Base-by-base conservation (phyloP, 2,888 invertebrate genomes). In the Zootermopsis nevadensis region DNA sequence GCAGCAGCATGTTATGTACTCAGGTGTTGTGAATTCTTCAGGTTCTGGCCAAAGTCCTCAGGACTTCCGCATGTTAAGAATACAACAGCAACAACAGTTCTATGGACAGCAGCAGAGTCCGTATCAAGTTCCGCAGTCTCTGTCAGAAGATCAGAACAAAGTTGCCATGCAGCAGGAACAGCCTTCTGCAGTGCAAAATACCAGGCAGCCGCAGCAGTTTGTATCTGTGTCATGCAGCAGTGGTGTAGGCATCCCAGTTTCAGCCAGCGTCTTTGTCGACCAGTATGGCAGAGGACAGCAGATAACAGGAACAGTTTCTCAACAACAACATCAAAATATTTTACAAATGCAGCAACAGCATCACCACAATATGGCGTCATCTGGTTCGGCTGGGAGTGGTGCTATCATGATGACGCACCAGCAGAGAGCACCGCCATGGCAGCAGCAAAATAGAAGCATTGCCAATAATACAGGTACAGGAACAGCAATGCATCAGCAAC, bases 281-380 rank as follows among this genome's bases (percentile, higher is more conserved):
- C 72, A 74, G 27, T 80, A 81, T 31, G 33, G 80, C 33, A 69
- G 48, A 38, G 27, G 67, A 31, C 80, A 80, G 55, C 87, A 87
- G 77, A 85, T 87, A 69, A 48, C 76, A 80, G 72, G 84, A 85
- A 27, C 86, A 85, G 38, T 84, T 84, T 48, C 86, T 86, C 82
- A 88, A 69, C 88, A 83, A 69, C 84, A 88, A 84, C 88, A 87
- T 33, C 88, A 88, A 66, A 84, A 86, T 22, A 87, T 88, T 87
- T 88, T 88, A 74, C 88, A 88, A 42, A 88, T 89, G 74, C 87
- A 88, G 79, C 87, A 87, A 66, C 87, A 87, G 77, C 87, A 88
- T 30, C 88, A 88, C 82, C 88, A 88, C 33, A 85, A 88, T 31
- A 89, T 89, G 30, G 77, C 86, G 86, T 74, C 87, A 86, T 67